A percentile compares a stretch with the other conserved stretches of the same genome.
phyloP scores from a whole-genome alignment of 1,140 invertebrate genomes.

The Palaemon carinicauda region DNA sequence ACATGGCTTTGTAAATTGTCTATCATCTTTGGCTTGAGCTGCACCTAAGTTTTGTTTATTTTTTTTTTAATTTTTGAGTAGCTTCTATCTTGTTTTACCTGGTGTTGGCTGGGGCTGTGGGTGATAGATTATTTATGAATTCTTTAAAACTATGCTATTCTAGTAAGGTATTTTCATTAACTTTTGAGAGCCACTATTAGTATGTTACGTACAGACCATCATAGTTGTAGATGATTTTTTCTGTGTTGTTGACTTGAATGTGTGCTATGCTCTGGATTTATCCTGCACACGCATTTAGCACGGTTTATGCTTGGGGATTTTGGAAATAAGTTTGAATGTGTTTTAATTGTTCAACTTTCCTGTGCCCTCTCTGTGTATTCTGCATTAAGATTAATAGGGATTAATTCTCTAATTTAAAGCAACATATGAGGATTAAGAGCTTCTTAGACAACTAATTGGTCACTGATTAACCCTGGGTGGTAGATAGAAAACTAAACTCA shows the following conservation, averaged over 20 bases:
- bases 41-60: not conserved
- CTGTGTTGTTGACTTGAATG: constrained; percentile 57
- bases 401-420: constrained; percentile 55
- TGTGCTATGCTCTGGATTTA: constrained; percentile 58
- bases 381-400: constrained; percentile 56
- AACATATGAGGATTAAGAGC: constrained; percentile 55
- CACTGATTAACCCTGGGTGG: constrained; percentile 54
- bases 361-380: constrained; percentile 57
- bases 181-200: constrained; percentile 52
- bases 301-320: constrained; percentile 57
- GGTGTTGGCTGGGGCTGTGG: not conserved
- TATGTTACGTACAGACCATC: constrained; percentile 53
- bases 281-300: constrained; percentile 56
- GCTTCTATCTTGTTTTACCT: not conserved
- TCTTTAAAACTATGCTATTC: constrained; percentile 26
- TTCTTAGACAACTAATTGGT: constrained; percentile 55
- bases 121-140: constrained; percentile 30
- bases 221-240: constrained; percentile 56
- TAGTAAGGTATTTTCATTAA: constrained; percentile 49
- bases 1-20: constrained; percentile 25
- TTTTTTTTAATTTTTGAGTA: not conserved
- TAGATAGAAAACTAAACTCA: constrained; percentile 57
- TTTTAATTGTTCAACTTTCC: constrained; percentile 55
- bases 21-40: not conserved
- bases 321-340: constrained; percentile 54